A percentile compares a stretch with the other conserved stretches of the same genome.
phyloP scores from a whole-genome alignment of 2,113 vertebrate species.

The Potamarius usumacintae region DNA sequence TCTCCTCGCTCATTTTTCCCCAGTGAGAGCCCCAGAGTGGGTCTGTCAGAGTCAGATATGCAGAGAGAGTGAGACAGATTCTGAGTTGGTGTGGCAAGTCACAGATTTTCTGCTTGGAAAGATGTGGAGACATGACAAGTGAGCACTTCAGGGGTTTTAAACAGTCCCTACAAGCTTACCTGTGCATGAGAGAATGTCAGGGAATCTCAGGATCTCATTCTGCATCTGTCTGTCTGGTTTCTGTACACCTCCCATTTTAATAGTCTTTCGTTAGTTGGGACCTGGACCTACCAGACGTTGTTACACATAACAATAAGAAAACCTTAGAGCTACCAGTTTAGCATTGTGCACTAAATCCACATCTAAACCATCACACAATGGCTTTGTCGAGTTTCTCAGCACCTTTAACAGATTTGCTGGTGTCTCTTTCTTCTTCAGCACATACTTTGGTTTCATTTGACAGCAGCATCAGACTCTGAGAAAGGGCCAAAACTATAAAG shows the following conservation, averaged over 20 bases:
- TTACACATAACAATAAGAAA: background rate
- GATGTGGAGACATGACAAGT: constrained; percentile 58
- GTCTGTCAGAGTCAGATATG: constrained; percentile 13
- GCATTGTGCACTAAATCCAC: background rate
- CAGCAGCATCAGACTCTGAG: too few relatives aligned
- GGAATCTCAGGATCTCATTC: constrained; percentile 1
- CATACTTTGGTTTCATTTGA: too few relatives aligned
- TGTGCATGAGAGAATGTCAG: constrained; percentile 5
- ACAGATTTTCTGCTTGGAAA: constrained; percentile 49
- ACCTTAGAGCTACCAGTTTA: background rate
- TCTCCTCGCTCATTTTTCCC: constrained; percentile 56
- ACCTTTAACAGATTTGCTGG: too few relatives aligned
- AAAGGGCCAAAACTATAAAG: too few relatives aligned
- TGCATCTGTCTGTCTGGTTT: background rate
- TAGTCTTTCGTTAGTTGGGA: constrained; percentile 7
- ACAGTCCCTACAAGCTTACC: constrained; percentile 17
- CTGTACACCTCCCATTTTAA: background rate
- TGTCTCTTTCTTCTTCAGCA: too few relatives aligned
- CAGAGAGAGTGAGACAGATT: background rate
- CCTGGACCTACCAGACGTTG: background rate
- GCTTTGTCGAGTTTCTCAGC: background rate
- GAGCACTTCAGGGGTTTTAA: constrained; percentile 53
- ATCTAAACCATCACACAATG: background rate
- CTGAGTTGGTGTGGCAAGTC: constrained; percentile 48
- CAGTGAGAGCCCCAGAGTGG: constrained; percentile 28